A percentile compares a stretch with the other conserved stretches of the same genome.
phyloP scores from a whole-genome alignment of 2,888 invertebrate genomes.

The Mythimna albipuncta region DNA sequence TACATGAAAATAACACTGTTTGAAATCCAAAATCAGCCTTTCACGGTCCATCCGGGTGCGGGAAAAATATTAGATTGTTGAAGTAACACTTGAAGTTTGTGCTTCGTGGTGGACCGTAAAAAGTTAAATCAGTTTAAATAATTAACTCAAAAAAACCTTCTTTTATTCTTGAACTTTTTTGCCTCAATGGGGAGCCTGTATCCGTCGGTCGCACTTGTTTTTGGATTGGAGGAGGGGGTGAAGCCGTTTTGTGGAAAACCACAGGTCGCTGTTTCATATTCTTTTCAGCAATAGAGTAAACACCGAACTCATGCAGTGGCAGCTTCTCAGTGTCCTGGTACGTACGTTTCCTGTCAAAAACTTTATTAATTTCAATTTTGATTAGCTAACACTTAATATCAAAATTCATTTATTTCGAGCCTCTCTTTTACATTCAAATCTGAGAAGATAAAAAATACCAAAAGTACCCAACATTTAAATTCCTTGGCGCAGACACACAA shows the following conservation, averaged over 20 bases:
- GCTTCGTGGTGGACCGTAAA: not conserved
- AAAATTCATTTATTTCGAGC: not conserved
- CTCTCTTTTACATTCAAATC: not conserved
- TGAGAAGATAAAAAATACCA: too few species aligned
- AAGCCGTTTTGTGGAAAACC: constrained; percentile 74
- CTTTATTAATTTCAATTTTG: constrained; percentile 71
- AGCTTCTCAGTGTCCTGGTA: constrained; percentile 79
- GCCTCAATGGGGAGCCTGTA: constrained; percentile 64
- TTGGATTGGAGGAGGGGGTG: constrained; percentile 75
- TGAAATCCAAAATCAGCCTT: constrained; percentile 43
- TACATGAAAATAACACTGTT: constrained; percentile 76
- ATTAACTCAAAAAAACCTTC: constrained; percentile 72
- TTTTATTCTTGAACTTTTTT: constrained; percentile 77
- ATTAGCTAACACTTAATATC: constrained; percentile 11
- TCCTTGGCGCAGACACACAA: not conserved
- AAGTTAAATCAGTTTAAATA: constrained; percentile 1
- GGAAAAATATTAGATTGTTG: not conserved
- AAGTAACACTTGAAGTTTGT: not conserved
- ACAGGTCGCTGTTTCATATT: constrained; percentile 70
- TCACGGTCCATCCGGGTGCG: not conserved
- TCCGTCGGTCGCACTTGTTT: constrained; percentile 72
- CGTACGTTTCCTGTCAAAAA: constrained; percentile 79
- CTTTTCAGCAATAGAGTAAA: constrained; percentile 83
- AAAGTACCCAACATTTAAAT: not conserved
- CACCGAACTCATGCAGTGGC: constrained; percentile 81